Evolutionary conservation across 2,797 vertebrate genomes (phyloP), one percentile per base, ranked within the genome.

Genomic region (Neosilurus hyrtlii): DNA sequence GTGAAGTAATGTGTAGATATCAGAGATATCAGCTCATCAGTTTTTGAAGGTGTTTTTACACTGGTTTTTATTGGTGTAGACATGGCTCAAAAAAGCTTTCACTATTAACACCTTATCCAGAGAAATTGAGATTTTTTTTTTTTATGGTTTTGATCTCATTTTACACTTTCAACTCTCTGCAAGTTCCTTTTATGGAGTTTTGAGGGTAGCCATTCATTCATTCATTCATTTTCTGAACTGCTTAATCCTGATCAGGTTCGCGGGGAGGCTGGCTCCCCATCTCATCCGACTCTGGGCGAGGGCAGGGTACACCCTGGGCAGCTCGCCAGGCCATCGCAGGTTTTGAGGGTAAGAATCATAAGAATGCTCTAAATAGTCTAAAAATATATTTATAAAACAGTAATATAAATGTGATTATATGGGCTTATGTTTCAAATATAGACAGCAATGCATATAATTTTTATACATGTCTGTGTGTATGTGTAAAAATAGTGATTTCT

Each of bases 401-500:
- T 43, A 16, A 15, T 14, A 2, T 22, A 75, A 14, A 59, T 57
- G 26, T 59, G 26, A 18, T 10, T 75, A 1, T 35, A 30, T 3
- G 30, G 14, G 22, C 24, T 16, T 77, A 49, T 49, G 49, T 77
- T 63, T 62, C 49, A 12, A 62, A 51, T 8, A 51, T 63, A 10
- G 3, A 51, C 35, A 49, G 22, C 74, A 61, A 62, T 9, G 18
- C 12, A 76, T 51, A 56, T 63, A 63, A 51, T 78, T 51, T 62
- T 63, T 77, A 63, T 51, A 49, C 57, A 63, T 18, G 75, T 51
- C 35, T 63, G 37, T 26, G 37, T 49, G 59, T 78, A 78, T 51
- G 22, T 59, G 57, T 78, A 24, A 63, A 78, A 78, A 52, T 63
- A 80, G 67, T 75, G 56, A 82, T 85, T 79, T 79, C 84, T 66